Base-by-base conservation (phyloP, 2,113 vertebrate species). In the Lipophrys pholis region DNA sequence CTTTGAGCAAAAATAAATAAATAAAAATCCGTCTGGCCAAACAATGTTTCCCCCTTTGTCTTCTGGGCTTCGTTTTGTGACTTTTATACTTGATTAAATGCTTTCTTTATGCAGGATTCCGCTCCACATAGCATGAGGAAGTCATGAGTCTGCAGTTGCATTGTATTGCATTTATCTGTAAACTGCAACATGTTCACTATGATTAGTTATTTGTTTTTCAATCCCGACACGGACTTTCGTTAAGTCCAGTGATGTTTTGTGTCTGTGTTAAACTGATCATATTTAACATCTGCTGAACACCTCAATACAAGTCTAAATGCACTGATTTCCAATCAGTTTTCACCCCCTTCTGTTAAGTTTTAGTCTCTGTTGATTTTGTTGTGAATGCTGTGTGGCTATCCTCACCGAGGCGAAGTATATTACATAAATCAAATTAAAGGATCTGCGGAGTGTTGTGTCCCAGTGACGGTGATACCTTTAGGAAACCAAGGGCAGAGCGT, bases 371-470 rank as follows among this genome's bases (percentile, higher is more conserved):
- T 9, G 7, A 49, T 30, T 7, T 2, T 11, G 12, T 46, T 11
- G 30, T 58, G n/a, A 66, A 76, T 76, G 58, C 59, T 63, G 45
- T 14, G 7, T 8, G n/a, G 11, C 59, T 69, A 55, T 73, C n/a
- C 78, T 50, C 62, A 59, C 21, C 72, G 59, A 76, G 75, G 48
- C 73, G 82, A 50, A 74, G 76, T 69, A 30, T 73, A 51, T 55
- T 85, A 69, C 58, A 81, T 81, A 39, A 88, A 83, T 82, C 54
- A 65, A 84, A 83, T 90, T 88, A 89, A 86, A 74, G 82, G 86
- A 87, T 87, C 78, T 79, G 52, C 64, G 77, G 52, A 62, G 36
- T 56, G 64, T 83, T 42, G 57, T 38, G n/a, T 48, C 48, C 48
- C 0, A 48, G 56, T 66, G 59, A 75, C 0, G 51, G 56, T 66